Evolutionary conservation across 2,888 invertebrate genomes (phyloP).

Genomic region (Epinotia ramella): DNA sequence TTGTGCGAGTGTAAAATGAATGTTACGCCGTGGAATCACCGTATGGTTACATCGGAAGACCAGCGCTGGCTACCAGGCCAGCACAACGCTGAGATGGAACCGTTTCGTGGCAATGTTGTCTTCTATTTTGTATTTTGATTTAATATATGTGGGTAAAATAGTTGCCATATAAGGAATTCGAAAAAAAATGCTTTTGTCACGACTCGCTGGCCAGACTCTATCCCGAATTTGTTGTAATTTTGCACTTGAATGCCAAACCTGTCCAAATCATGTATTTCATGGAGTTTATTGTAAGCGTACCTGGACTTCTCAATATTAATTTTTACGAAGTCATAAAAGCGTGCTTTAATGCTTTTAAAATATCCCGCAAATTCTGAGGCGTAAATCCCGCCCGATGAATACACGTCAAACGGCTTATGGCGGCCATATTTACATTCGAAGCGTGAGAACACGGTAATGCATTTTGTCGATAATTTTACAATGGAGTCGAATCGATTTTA

Average conservation of each 20-base stretch:
- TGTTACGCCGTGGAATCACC: too few species aligned
- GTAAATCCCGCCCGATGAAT: slow-evolving; percentile 20
- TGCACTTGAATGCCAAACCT: background rate
- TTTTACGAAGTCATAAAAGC: slow-evolving; percentile 5
- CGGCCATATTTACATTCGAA: slow-evolving; percentile 27
- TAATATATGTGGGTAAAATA: too few species aligned
- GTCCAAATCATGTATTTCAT: background rate
- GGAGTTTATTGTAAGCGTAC: background rate
- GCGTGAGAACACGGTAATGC: slow-evolving; percentile 13
- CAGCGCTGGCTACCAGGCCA: too few species aligned
- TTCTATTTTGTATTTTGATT: too few species aligned
- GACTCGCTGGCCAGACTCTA: too few species aligned
- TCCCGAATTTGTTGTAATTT: too few species aligned
- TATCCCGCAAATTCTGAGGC: slow-evolving; percentile 2
- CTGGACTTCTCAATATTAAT: background rate
- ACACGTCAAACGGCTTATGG: slow-evolving; percentile 22
- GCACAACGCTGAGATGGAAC: too few species aligned
- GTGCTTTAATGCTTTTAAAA: slow-evolving; percentile 24
- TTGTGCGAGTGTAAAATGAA: too few species aligned
- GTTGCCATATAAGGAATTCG: too few species aligned
- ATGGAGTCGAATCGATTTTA: background rate
- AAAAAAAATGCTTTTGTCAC: too few species aligned
- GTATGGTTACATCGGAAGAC: too few species aligned
- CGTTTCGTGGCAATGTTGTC: too few species aligned
- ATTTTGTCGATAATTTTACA: slow-evolving; percentile 17